phyloP scores from a whole-genome alignment of 1,140 invertebrate species.

The Ladona fulva region DNA sequence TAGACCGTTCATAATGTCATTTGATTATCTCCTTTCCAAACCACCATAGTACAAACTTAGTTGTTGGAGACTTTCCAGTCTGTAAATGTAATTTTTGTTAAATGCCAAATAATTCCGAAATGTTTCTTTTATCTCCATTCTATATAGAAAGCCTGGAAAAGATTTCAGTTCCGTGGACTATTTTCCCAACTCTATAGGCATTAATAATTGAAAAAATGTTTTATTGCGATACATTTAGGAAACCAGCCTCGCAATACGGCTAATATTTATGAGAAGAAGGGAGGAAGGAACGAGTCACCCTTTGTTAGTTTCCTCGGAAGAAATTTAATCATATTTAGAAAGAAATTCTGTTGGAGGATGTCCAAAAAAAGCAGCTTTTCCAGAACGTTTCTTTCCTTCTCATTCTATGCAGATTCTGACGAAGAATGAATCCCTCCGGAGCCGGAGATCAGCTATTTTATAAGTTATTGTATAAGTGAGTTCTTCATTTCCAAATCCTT shows the following conservation, averaged over 20 bases:
- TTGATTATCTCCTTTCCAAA: no score
- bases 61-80: no score
- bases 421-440: not conserved
- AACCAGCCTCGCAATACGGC: not conserved
- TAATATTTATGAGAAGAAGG: not conserved
- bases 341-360: not conserved
- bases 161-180: not conserved
- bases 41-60: no score
- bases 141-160: not conserved
- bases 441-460: not conserved
- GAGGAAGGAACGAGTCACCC: not conserved
- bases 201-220: not conserved
- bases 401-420: not conserved
- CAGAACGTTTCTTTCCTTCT: not conserved
- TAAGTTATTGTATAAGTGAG: no score
- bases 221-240: not conserved
- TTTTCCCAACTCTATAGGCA: not conserved
- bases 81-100: no score
- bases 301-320: not conserved
- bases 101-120: no score
- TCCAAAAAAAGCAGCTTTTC: not conserved
- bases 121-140: no score
- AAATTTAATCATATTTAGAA: not conserved
- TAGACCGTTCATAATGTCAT: no score
- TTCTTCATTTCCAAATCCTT: not conserved